Conservation (phyloP, 2,797 vertebrate genomes). For the Percopsis omiscomaycus region DNA sequence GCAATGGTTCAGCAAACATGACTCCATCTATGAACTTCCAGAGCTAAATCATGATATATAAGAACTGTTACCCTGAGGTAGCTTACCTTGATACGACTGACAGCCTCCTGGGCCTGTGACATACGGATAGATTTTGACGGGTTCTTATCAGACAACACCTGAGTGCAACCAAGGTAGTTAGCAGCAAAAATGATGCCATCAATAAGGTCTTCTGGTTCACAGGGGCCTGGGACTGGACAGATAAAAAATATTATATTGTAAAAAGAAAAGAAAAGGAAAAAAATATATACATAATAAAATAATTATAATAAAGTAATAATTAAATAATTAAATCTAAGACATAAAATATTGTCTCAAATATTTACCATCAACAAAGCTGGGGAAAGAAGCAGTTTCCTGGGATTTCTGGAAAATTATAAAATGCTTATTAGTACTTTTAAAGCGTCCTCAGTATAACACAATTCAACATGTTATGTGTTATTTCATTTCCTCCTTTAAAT, state of each 20-base stretch:
- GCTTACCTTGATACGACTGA: constrained; percentile 88
- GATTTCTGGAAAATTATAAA: constrained; percentile 72
- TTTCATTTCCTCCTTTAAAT: too few relatives aligned
- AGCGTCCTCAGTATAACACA: constrained; percentile 1
- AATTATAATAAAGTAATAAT: background rate
- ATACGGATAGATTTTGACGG: constrained; percentile 94
- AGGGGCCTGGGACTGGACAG: constrained; percentile 92
- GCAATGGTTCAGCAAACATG: background rate
- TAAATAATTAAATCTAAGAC: background rate
- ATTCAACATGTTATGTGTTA: background rate
- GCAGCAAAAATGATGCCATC: constrained; percentile 96
- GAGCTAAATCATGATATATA: constrained; percentile 1
- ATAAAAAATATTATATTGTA: constrained; percentile 17
- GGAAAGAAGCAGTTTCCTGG: constrained; percentile 91
- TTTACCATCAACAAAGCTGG: constrained; percentile 98
- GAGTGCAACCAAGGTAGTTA: constrained; percentile 96
- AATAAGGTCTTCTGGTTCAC: constrained; percentile 88
- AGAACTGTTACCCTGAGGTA: background rate
- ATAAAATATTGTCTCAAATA: constrained; percentile 19
- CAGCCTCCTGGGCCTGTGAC: constrained; percentile 96
- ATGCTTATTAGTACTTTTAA: constrained; percentile 43
- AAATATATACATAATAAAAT: background rate
- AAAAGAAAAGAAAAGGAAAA: background rate
- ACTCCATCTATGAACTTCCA: background rate
- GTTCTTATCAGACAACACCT: constrained; percentile 93